Base-by-base conservation (phyloP, 2,113 vertebrate genomes). In the Passer montanus region DNA sequence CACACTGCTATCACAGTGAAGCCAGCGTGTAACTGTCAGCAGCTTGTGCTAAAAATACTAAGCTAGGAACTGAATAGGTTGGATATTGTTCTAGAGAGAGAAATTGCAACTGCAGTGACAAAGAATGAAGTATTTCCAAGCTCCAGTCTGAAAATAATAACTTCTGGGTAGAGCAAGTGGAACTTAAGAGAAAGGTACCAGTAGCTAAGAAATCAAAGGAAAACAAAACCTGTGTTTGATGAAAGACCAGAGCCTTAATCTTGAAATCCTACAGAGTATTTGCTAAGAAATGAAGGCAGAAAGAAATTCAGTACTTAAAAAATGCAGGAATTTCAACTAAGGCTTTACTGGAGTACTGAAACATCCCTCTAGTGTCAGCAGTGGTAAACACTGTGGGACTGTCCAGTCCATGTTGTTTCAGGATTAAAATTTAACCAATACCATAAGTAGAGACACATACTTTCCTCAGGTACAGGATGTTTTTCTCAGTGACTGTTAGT, bases 31-130 rank as follows among this genome's bases (percentile, higher is more conserved):
- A 87, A 62, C 81, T 56, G 64, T 27, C 79, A 73, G 73, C 44
- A 87, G 69, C 69, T 75, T 60, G 43, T 72, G 74, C 87, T 94
- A 87, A 87, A 94, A 94, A 87, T 67, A 86, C 68, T 70, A 58
- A 81, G n/a, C 52, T 47, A 75, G 41, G 68, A 91, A 89, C n/a
- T 95, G 27, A 89, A 89, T 10, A 13, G 33, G 68, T 35, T 84
- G 52, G 17, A 6, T 52, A 77, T 50, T 69, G 43, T n/a, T 62
- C 47, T 28, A 22, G 19, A 77, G 43, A 87, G 44, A 95, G n/a
- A 74, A 44, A 78, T 81, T 95, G 59, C 80, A 89, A 30, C 30
- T 41, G 27, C 41, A 68, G 10, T 50, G 66, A 79, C 78, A 93
- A 87, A 78, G 20, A 58, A 72, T 52, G 14, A 79, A 76, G 28